Percentiles rank a stretch among this genome's conserved stretches.
phyloP scores from a whole-genome alignment of 2,113 vertebrate species.

The Oryzias javanicus region DNA sequence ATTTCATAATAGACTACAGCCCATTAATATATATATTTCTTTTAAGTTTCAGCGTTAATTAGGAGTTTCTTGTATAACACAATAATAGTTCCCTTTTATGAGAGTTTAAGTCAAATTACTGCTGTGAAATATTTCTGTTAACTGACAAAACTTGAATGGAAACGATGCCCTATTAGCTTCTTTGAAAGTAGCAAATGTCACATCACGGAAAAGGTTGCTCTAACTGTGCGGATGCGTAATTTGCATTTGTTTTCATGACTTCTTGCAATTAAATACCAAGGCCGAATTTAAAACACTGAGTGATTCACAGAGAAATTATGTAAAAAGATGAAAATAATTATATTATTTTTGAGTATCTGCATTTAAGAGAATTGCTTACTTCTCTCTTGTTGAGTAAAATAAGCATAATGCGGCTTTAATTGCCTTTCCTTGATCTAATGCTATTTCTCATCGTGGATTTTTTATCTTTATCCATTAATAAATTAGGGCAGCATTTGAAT shows the following conservation, averaged over 20 bases:
- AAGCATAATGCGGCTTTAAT: conserved; percentile 13
- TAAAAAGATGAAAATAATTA: conserved; percentile 29
- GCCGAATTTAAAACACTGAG: conserved; percentile 39
- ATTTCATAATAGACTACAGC: not conserved
- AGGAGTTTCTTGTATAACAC: not conserved
- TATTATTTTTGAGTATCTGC: conserved; percentile 36
- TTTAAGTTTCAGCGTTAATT: not conserved
- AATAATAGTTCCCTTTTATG: not conserved
- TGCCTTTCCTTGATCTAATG: conserved; percentile 1
- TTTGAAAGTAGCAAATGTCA: conserved; percentile 12
- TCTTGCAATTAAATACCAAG: conserved; percentile 25
- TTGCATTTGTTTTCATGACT: conserved; percentile 28
- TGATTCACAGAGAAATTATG: conserved; percentile 22
- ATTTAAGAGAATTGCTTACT: conserved; percentile 36
- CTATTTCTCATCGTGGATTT: too few species aligned
- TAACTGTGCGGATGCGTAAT: conserved; percentile 11
- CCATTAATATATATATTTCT: too few species aligned
- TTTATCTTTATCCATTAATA: too few species aligned
- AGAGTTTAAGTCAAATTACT: conserved; percentile 1
- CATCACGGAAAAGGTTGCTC: conserved; percentile 6
- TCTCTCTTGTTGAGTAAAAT: conserved; percentile 1
- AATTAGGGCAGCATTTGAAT: not conserved
- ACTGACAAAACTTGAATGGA: not conserved
- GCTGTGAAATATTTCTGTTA: not conserved
- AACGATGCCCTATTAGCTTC: not conserved